phyloP scores from a whole-genome alignment of 2,113 vertebrate genomes.

The Irena cyanogastra region DNA sequence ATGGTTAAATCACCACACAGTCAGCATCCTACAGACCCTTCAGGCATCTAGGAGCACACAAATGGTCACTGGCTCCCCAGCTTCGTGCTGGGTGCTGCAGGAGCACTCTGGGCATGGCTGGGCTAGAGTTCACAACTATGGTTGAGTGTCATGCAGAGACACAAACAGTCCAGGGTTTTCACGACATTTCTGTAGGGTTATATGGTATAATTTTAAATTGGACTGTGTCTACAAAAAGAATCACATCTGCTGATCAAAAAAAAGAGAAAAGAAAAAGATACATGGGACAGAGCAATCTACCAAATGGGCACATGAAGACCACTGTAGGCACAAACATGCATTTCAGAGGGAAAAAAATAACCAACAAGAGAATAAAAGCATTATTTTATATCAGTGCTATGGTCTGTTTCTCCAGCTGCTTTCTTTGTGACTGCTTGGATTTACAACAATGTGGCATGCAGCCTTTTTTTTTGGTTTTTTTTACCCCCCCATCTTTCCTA shows the following conservation, averaged over 20 bases:
- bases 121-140: neutral
- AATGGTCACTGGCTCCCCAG: neutral
- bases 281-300: neutral
- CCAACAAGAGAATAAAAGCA: fast-evolving
- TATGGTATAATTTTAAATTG: neutral
- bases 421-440: neutral
- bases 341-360: neutral
- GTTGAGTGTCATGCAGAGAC: neutral
- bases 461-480: neutral
- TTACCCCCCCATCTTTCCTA: neutral
- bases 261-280: too few relatives aligned
- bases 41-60: neutral
- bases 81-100: neutral
- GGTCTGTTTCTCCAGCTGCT: neutral
- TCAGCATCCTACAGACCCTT: neutral
- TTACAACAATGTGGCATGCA: neutral
- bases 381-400: neutral
- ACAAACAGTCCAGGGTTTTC: neutral
- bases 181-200: neutral
- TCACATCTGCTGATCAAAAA: neutral
- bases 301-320: neutral
- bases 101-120: neutral
- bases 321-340: neutral
- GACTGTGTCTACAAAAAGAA: neutral
- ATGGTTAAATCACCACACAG: neutral